Evolutionary conservation across 2,888 invertebrate genomes (phyloP).

Genomic region (Galerucella calmariensis): DNA sequence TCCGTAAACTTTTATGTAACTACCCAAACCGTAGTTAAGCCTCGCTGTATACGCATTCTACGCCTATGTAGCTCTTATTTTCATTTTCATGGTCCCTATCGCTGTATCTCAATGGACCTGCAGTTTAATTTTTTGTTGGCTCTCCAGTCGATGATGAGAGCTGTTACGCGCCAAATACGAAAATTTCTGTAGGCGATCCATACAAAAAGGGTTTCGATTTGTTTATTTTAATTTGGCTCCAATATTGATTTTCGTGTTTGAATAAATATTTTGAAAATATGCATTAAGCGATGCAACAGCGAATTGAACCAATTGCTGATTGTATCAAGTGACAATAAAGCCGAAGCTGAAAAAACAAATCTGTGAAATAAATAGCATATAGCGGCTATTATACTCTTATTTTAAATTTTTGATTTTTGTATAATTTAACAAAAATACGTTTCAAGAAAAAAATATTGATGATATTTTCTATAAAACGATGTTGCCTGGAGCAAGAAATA

Average conservation of each 20-base stretch:
- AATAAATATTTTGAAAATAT: slow-evolving; percentile 5
- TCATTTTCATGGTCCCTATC: neutral
- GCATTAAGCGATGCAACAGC: neutral
- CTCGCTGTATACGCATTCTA: slow-evolving; percentile 2
- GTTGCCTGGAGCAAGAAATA: too few species aligned
- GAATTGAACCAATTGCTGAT: neutral
- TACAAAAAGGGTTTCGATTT: slow-evolving; percentile 13
- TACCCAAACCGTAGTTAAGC: neutral
- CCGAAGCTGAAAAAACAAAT: neutral
- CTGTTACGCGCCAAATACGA: slow-evolving; percentile 17
- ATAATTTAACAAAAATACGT: too few species aligned
- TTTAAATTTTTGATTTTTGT: neutral
- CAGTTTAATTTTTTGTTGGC: slow-evolving; percentile 2
- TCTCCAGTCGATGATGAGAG: neutral
- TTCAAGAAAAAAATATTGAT: too few species aligned
- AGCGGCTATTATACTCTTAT: neutral
- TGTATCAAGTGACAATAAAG: neutral
- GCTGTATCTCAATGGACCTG: neutral
- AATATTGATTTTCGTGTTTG: slow-evolving; percentile 12
- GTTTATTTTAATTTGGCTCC: slow-evolving; percentile 15
- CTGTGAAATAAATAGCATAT: neutral
- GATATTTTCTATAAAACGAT: too few species aligned
- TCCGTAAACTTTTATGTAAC: neutral
- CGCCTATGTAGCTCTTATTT: neutral
- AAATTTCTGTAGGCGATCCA: slow-evolving; percentile 12